A percentile compares a stretch with the other conserved stretches of the same genome.
phyloP scores from a whole-genome alignment of 2,797 vertebrate genomes.

The Jordanella pulchra region DNA sequence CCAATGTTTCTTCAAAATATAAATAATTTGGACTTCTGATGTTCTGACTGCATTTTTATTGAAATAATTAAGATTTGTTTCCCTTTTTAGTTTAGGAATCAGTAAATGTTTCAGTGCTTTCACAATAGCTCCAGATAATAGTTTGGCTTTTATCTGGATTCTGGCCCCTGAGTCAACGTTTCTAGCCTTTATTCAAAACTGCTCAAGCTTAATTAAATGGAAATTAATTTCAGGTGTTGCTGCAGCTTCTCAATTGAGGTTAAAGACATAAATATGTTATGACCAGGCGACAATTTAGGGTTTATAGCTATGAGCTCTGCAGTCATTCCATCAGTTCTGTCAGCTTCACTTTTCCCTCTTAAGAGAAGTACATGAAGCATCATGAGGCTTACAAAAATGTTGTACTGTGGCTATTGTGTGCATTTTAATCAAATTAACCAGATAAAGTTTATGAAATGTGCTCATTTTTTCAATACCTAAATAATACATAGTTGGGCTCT shows the following conservation, averaged over 20 bases:
- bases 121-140: slow-evolving; percentile 2
- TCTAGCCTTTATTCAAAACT: not conserved
- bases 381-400: not conserved
- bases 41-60: slow-evolving; percentile 4
- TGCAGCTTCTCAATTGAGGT: not conserved
- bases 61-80: slow-evolving; percentile 22
- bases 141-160: not conserved
- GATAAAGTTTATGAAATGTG: not conserved
- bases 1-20: slow-evolving; percentile 7
- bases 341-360: no score
- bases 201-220: not conserved
- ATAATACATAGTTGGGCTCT: not conserved
- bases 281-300: no score
- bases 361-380: no score
- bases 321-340: no score
- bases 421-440: not conserved
- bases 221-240: not conserved
- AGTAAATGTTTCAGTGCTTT: slow-evolving; percentile 15
- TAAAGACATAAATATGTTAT: not conserved
- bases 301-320: no score
- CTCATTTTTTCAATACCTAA: not conserved
- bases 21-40: slow-evolving; percentile 16
- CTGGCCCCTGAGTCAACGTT: no score
- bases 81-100: not conserved
- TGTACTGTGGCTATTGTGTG: not conserved